phyloP scores from a whole-genome alignment of 2,888 invertebrate genomes.

The Tiliacea citrago region DNA sequence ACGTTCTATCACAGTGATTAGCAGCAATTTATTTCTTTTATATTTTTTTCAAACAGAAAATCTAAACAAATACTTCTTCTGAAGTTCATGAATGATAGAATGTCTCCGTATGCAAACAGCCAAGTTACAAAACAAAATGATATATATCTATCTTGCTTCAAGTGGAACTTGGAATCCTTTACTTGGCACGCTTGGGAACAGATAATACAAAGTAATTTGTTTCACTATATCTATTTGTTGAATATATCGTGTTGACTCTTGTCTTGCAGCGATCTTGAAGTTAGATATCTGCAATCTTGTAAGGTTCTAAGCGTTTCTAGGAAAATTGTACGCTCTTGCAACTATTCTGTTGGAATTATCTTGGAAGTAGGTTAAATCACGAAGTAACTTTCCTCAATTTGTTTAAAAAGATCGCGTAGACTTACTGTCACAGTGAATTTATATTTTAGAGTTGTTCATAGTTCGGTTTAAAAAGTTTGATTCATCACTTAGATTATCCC shows the following conservation, averaged over 20 bases:
- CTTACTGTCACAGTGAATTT: not conserved
- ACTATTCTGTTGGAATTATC: conserved; percentile 13
- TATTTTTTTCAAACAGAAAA: not conserved
- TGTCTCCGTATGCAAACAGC: conserved; percentile 32
- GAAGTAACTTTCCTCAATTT: conserved; percentile 7
- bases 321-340: conserved; percentile 16
- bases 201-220: conserved; percentile 61
- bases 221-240: conserved; percentile 46
- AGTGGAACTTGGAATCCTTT: conserved; percentile 47
- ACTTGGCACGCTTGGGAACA: conserved; percentile 43
- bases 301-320: conserved; percentile 16
- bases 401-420: not conserved
- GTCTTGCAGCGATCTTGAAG: conserved; percentile 24
- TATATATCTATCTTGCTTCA: conserved; percentile 51
- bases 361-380: conserved; percentile 17
- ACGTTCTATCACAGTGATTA: not conserved
- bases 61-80: not conserved
- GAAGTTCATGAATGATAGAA: conserved; percentile 13
- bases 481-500: too few relatives aligned
- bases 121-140: conserved; percentile 51
- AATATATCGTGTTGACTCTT: conserved; percentile 40
- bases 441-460: not conserved
- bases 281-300: conserved; percentile 41
- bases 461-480: too few relatives aligned
- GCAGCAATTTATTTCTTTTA: not conserved